Conservation (phyloP, 2,797 vertebrate species). For the Avahi laniger region DNA sequence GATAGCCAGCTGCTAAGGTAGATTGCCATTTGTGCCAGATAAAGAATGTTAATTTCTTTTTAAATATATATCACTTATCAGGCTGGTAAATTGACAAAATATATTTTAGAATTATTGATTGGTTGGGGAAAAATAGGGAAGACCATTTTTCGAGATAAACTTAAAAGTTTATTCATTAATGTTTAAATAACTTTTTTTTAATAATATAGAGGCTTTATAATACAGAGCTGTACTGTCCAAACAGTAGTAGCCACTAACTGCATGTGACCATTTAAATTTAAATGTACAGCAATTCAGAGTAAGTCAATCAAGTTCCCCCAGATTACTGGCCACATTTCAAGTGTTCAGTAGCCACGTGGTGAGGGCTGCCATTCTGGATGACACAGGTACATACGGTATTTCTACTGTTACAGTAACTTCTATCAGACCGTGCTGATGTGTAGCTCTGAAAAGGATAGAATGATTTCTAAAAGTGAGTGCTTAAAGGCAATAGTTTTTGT, state of each 20-base stretch:
- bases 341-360: not conserved
- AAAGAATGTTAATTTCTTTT: not conserved
- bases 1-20: not conserved
- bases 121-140: not conserved
- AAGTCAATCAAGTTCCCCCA: not conserved
- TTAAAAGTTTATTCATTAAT: not conserved
- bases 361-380: not conserved
- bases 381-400: not conserved
- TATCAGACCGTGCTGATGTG: rapidly evolving
- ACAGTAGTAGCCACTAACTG: not conserved
- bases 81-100: not conserved
- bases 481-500: not conserved
- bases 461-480: not conserved
- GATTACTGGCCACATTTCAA: not conserved
- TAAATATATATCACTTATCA: not conserved
- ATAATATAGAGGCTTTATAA: not conserved
- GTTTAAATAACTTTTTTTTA: not conserved
- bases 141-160: not conserved
- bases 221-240: not conserved
- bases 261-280: not conserved
- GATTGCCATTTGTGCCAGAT: not conserved
- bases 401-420: not conserved
- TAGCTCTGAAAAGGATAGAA: not conserved
- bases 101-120: not conserved
- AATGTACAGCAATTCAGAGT: not conserved